These are phyloP conservation scores for Pseudopleuronectes americanus DNA, from an alignment of 2,797 vertebrate genomes.

Conservation along the genomic window DNA sequence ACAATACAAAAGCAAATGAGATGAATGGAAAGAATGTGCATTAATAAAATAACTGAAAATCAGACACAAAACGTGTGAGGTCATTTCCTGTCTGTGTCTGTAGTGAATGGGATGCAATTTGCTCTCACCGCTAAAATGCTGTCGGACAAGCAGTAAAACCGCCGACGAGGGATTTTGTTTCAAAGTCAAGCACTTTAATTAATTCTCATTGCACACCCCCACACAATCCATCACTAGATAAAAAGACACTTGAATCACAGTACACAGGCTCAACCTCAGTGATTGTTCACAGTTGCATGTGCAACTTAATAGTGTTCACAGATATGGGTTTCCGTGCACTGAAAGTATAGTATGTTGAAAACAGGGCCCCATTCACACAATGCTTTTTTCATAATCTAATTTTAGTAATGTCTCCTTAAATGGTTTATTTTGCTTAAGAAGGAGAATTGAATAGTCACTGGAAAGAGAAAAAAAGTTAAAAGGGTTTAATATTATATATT, in stretches of 20 bases:
- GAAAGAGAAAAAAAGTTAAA: neutral
- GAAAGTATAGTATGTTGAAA: too few relatives aligned
- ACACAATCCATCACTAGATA: conserved; percentile 11
- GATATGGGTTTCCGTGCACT: conserved; percentile 2
- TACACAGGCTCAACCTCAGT: conserved; percentile 12
- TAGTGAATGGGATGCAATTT: neutral
- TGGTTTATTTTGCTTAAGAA: neutral
- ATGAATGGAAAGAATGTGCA: conserved; percentile 83
- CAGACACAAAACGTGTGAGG: conserved; percentile 51
- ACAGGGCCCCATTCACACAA: neutral
- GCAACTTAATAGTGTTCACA: conserved; percentile 11
- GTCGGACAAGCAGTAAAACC: conserved; percentile 13
- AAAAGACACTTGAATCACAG: conserved; percentile 41
- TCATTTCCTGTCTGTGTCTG: conserved; percentile 66
- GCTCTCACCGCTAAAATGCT: conserved; percentile 3
- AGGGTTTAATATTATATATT: neutral
- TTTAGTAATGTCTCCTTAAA: neutral
- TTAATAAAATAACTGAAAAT: conserved; percentile 86
- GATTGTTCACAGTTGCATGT: conserved; percentile 5
- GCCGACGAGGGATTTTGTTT: conserved; percentile 1
- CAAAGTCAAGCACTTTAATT: conserved; percentile 56
- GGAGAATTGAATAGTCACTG: neutral
- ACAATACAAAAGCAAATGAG: conserved; percentile 82
- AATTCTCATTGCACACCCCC: conserved; percentile 25
- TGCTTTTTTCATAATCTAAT: neutral